Evolutionary conservation across 2,888 invertebrate genomes (phyloP).

Genomic region (Nomada flava): DNA sequence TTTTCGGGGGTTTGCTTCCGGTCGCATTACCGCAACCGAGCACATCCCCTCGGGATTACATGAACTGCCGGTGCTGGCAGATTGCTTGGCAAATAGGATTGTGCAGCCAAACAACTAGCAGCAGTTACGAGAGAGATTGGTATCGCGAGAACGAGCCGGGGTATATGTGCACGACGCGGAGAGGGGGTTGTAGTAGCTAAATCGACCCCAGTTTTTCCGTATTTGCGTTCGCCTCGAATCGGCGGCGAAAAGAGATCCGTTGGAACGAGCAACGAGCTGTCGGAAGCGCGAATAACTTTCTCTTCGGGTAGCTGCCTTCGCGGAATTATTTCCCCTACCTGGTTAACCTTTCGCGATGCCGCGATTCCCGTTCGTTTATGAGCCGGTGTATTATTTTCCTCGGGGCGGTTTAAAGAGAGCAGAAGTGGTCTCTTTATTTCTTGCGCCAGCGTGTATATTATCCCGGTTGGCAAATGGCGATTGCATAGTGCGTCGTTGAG

Average conservation of each 20-base stretch:
- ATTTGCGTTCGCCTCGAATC: slow-evolving; percentile 52
- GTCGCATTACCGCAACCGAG: slow-evolving; percentile 65
- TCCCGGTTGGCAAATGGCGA: no score
- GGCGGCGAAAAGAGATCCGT: slow-evolving; percentile 22
- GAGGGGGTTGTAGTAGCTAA: slow-evolving; percentile 1
- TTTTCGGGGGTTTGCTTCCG: slow-evolving; percentile 64
- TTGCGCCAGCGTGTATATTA: not conserved
- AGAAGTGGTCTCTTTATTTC: not conserved
- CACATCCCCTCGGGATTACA: slow-evolving; percentile 65
- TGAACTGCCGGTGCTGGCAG: slow-evolving; percentile 68
- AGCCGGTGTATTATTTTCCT: not conserved
- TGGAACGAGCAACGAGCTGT: slow-evolving; percentile 22
- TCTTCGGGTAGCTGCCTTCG: slow-evolving; percentile 1
- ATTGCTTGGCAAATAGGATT: slow-evolving; percentile 78
- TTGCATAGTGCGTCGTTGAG: no score
- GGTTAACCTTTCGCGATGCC: slow-evolving; percentile 28
- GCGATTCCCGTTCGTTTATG: slow-evolving; percentile 9
- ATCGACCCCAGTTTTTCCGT: slow-evolving; percentile 58
- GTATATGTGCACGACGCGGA: slow-evolving; percentile 6
- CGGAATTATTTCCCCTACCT: slow-evolving; percentile 30
- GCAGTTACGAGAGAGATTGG: slow-evolving; percentile 66
- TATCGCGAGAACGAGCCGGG: slow-evolving; percentile 61
- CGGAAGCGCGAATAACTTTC: slow-evolving; percentile 46
- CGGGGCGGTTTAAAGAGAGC: not conserved
- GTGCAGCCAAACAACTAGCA: slow-evolving; percentile 75